Conservation (phyloP, 2,113 vertebrate species). For the Benitochromis conjunctus region DNA sequence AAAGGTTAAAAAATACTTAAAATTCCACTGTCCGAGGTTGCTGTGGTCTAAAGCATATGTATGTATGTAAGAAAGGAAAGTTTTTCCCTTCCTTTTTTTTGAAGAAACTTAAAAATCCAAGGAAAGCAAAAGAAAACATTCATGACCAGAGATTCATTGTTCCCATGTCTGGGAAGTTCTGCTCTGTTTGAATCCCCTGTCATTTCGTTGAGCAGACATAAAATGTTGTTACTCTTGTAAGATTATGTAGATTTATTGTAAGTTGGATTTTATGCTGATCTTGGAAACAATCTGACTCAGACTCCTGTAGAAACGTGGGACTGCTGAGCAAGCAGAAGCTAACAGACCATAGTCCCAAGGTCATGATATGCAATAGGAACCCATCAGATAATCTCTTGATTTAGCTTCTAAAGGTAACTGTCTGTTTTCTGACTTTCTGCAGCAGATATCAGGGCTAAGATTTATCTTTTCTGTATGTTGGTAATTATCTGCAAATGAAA, state of each 20-base stretch:
- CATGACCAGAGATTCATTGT: not conserved
- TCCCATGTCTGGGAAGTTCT: not conserved
- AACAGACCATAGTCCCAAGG: not conserved
- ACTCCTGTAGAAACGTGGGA: not conserved
- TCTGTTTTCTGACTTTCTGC: not conserved
- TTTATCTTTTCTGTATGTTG: not conserved
- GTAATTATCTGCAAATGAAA: not conserved
- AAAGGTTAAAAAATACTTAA: constrained; percentile 15
- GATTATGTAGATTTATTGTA: not conserved
- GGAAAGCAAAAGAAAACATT: not conserved
- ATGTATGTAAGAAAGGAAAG: not conserved
- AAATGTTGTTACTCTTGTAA: not conserved
- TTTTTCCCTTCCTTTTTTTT: not conserved
- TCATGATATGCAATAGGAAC: not conserved
- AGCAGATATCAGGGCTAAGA: not conserved
- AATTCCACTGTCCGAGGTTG: not conserved
- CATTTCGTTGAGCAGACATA: not conserved
- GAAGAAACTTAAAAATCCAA: not conserved
- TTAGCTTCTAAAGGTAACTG: not conserved
- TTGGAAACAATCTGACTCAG: not conserved
- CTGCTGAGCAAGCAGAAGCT: not conserved
- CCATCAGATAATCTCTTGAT: not conserved
- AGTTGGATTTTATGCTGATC: not conserved
- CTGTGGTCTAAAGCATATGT: constrained; percentile 20
- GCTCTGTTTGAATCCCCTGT: not conserved